phyloP scores from a whole-genome alignment of 1,140 invertebrate species.

The Ruditapes philippinarum region DNA sequence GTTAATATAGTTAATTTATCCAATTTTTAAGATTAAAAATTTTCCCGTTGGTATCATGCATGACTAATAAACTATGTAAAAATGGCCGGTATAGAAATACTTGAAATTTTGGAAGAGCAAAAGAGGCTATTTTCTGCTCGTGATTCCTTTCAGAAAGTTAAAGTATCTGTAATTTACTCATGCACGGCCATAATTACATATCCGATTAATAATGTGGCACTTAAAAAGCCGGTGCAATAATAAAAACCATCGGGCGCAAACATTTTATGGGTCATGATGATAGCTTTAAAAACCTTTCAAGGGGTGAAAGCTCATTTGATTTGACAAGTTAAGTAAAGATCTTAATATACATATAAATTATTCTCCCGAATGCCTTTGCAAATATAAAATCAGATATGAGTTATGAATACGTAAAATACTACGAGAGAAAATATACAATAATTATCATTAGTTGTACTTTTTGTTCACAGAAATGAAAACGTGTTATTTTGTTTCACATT shows the following conservation, averaged over 20 bases:
- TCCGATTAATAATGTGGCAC: conserved; percentile 7
- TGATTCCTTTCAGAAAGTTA: conserved; percentile 14
- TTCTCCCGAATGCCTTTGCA: no score
- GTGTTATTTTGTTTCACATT: no score
- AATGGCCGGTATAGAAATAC: not conserved
- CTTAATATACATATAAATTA: no score
- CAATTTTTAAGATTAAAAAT: not conserved
- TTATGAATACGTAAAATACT: no score
- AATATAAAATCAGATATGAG: no score
- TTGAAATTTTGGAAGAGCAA: not conserved
- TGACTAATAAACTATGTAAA: conserved; percentile 1
- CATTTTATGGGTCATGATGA: conserved; percentile 15
- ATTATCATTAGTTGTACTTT: no score
- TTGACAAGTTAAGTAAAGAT: no score
- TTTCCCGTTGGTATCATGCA: not conserved
- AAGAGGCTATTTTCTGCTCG: conserved; percentile 8
- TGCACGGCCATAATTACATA: conserved; percentile 30
- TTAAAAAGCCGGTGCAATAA: not conserved
- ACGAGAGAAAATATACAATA: no score
- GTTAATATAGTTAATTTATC: no score
- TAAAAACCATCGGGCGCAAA: conserved; percentile 35
- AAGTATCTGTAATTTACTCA: conserved; percentile 22
- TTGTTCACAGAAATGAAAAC: no score
- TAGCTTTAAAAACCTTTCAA: conserved; percentile 9
- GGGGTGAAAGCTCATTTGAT: not conserved